These are phyloP conservation scores for Sylvilagus floridanus DNA, from an alignment of 2,797 vertebrate species.

Conservation along the genomic window DNA sequence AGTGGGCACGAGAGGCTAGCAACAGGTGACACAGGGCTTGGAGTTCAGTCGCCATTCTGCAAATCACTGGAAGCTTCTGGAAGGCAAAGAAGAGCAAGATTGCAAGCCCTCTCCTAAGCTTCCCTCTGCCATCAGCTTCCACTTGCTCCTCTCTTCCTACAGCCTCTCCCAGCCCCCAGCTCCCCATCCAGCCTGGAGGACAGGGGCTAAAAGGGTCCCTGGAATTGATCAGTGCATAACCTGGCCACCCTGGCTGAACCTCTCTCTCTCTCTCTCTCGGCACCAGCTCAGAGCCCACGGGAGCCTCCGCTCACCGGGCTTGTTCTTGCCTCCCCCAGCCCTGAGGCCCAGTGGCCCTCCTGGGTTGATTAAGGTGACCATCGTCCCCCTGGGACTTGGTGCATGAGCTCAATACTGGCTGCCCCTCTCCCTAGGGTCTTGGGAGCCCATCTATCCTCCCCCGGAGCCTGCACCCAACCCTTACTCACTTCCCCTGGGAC, in stretches of 20 bases:
- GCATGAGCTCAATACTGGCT: conserved; percentile 58
- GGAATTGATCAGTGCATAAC: neutral
- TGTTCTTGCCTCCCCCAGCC: fast-evolving
- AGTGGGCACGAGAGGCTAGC: neutral
- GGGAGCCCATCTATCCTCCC: conserved; percentile 73
- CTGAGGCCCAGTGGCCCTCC: neutral
- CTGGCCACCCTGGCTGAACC: neutral
- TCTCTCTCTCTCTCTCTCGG: neutral
- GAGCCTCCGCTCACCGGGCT: neutral
- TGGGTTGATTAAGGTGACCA: conserved; percentile 61
- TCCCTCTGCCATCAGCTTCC: neutral
- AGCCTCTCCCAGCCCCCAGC: neutral
- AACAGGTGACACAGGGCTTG: neutral
- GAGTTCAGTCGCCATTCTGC: neutral
- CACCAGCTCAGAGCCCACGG: neutral
- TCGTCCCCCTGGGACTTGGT: conserved; percentile 70
- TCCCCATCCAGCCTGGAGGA: too few species aligned
- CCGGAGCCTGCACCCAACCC: neutral
- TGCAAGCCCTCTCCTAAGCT: neutral
- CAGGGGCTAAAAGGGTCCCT: neutral
- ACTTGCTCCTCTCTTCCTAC: neutral
- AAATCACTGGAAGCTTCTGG: neutral
- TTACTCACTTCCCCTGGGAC: conserved; percentile 7
- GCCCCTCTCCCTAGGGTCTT: conserved; percentile 63
- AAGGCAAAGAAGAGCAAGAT: neutral